A percentile compares a stretch with the other conserved stretches of the same genome.
Evolutionary conservation across 2,888 invertebrate species (phyloP).

Genomic region (Epicampocera succincta): DNA sequence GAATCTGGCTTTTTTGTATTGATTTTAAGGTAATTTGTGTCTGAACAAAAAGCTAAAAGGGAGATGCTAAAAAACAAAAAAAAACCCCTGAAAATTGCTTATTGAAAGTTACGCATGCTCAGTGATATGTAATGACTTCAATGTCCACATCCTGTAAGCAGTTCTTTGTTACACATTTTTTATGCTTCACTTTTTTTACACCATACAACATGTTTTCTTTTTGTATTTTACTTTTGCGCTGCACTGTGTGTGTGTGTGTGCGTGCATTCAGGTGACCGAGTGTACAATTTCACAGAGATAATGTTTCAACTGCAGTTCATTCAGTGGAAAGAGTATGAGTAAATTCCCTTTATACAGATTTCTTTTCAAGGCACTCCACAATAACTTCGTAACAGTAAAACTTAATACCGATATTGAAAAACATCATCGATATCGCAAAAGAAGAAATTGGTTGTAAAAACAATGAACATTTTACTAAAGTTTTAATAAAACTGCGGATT

Average conservation of each 20-base stretch:
- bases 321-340: background rate
- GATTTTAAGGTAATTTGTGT: slow-evolving; percentile 29
- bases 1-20: slow-evolving; percentile 43
- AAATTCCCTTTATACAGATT: background rate
- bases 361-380: too few relatives aligned
- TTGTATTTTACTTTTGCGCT: slow-evolving; percentile 8
- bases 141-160: slow-evolving; percentile 65
- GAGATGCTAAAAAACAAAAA: background rate
- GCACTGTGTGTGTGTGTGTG: background rate
- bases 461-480: background rate
- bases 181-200: slow-evolving; percentile 22
- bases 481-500: too few relatives aligned
- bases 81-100: slow-evolving; percentile 46
- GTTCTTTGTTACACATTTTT: slow-evolving; percentile 48
- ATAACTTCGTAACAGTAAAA: too few relatives aligned
- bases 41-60: slow-evolving; percentile 16
- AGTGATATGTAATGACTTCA: slow-evolving; percentile 62
- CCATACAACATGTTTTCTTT: slow-evolving; percentile 1
- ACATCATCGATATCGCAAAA: too few relatives aligned
- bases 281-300: slow-evolving; percentile 44
- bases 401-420: too few relatives aligned
- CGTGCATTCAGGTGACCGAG: slow-evolving; percentile 9
- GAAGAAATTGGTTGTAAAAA: too few relatives aligned
- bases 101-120: slow-evolving; percentile 65
- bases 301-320: slow-evolving; percentile 27